Base-by-base conservation (phyloP, 1,140 invertebrate genomes). In the Caerostris extrusa region DNA sequence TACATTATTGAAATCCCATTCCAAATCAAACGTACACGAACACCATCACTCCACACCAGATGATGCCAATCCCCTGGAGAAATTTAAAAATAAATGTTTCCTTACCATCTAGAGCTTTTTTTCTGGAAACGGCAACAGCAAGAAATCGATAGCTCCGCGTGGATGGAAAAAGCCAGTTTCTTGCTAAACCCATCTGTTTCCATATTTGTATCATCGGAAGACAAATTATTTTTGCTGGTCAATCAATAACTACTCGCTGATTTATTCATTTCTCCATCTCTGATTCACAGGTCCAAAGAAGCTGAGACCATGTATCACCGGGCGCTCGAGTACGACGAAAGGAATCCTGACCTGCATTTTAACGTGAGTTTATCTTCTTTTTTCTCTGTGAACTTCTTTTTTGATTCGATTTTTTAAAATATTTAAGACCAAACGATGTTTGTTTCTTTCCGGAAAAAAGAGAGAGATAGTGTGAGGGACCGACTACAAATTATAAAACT, bases 301-400 rank as follows among this genome's bases (percentile, higher is more conserved):
- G 96, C 96, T 4, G 93, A 95, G 87, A 88, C 95, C 5, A 95
- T 95, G 69, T 96, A 96, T 94, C 95, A 96, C 57, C 91, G 94
- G 85, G 96, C 96, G 5, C 89, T 96, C 12, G 93, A 94, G 34
- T 95, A 95, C 93, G 96, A 96, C 83, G 93, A 95, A 14, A 91
- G 95, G 50, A 96, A 96, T 95, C 95, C 96, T 69, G 96, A 96
- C 94, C 95, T 96, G 19, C 95, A 96, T 94, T 96, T 96, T 92
- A 96, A 96, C 95, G 96, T 96, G 94, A 95, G 95, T 94, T 83
- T 50, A 8, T 64, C 7, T 86, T 60, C 8, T 10, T 85, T n/a
- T 4, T 56, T 53, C 8, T 34, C 7, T 87, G 64, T 61, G 19
- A 57, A n/a, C 60, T 60, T 50, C 34, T 61, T 77, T 34, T 57